Base-by-base conservation (phyloP, 30 jellyfish, hydroid and myxozoan genomes). In the Nemopilema nomurai region DNA sequence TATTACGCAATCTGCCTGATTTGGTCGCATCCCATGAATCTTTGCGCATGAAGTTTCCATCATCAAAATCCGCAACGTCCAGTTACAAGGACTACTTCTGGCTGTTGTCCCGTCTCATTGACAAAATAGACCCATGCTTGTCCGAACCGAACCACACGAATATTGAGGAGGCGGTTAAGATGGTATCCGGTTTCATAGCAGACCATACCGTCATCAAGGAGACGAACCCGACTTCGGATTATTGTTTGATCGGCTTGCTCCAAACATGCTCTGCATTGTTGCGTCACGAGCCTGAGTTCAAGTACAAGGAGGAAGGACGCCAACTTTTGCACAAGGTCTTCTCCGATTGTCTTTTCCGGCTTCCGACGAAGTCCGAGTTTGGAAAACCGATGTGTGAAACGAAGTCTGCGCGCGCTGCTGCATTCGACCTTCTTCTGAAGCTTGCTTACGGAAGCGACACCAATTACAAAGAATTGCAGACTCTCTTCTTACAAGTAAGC, bases 71-170 rank as follows among this genome's bases (percentile, higher is more conserved):
- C 6, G 87, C 97, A 4, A 70, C 89, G 30, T 52, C 94, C 25
- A 94, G 90, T 71, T 94, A 84, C 89, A 89, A 89, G 50, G 99
- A 94, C 63, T 94, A 80, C 89, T 94, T 94, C 64, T 94, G 99
- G 99, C 80, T 94, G 29, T 73, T 94, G 69, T 94, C 97, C 28
- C 96, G 97, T 16, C 69, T 94, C 62, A 85, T 94, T 28, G 96
- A 90, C 80, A 94, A 94, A 68, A 81, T 90, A 28, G 86, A 79
- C 23, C 65, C 50, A 17, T 68, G 72, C 7, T 23, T 23, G 4
- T 83, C 79, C 20, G 87, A 33, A 17, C 69, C 71, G 16, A 67
- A 62, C 25, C 97, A 69, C 16, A 81, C 82, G n/a, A 83, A 90
- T 70, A 63, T 94, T 21, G 97, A 90, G 52, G 83, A 87, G 0